Base-by-base conservation (phyloP, 2,888 invertebrate genomes). In the Pachycephus smyrnensis region DNA sequence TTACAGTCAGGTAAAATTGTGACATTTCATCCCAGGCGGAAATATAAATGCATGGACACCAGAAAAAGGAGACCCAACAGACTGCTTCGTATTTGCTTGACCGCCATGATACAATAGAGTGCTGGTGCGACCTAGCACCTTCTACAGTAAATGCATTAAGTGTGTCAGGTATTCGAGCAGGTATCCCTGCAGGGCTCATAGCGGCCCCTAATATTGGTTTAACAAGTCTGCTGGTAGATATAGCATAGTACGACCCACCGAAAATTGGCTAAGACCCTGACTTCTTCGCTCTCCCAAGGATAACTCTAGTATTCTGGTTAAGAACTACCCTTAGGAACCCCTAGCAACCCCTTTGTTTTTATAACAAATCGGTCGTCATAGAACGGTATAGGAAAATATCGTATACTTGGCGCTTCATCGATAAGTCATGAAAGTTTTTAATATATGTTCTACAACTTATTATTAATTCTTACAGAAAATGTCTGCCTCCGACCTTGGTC, bases 401-500 rank as follows among this genome's bases (percentile, higher is more conserved):
- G 23, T 55, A 9, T 23, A 23, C 55, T 23, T 23, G 23, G 55
- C 23, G 55, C 23, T 55, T 55, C 55, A 23, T 23, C 23, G 23
- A 55, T 23, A 9, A 55, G 23, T 55, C 55, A 55, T 55, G 55
- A 23, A 55, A 23, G 23, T 55, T 9, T 55, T 1, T 55, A 55
- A 23, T 55, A 23, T 55, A 55, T 55, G 23, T 2, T 9, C 9
- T 23, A 55, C 2, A 55, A 55, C 6, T 23, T 55, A 23, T 55
- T 9, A 55, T 55, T 55, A 55, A 23, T 55, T 55, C 23, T 80
- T 87, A 12, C 91, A 94, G 98, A 98, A 90, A 97, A 97, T 90
- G 96, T 98, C 9, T 98, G 98, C 90, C 93, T 96, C 84, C 94
- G 98, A 81, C 97, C 98, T 68, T 98, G 98, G 98, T 94, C 97